phyloP scores from a whole-genome alignment of 2,888 invertebrate genomes.

The Tortrix viridana region DNA sequence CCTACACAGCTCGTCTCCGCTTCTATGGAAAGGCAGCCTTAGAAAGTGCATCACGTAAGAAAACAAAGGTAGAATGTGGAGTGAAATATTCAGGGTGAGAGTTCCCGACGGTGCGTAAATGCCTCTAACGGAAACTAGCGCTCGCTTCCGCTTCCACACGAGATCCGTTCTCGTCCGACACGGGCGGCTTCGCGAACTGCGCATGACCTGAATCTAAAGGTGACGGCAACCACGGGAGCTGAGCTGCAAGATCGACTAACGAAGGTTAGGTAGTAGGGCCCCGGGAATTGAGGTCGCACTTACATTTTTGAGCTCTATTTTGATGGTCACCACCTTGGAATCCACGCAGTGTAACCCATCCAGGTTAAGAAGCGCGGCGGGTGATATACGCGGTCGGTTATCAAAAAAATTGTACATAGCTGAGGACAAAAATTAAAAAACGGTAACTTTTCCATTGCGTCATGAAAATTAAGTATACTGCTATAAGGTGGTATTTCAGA shows the following conservation, averaged over 20 bases:
- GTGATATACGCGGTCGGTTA: too few relatives aligned
- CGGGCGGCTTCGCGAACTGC: not conserved
- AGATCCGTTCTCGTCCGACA: conserved; percentile 36
- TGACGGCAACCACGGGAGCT: not conserved
- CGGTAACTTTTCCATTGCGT: too few relatives aligned
- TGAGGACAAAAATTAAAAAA: too few relatives aligned
- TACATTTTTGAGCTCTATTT: conserved; percentile 9
- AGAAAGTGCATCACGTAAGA: conserved; percentile 39
- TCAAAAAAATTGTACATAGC: too few relatives aligned
- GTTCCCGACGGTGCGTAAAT: conserved; percentile 44
- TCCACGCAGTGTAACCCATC: too few relatives aligned
- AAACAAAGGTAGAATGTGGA: conserved; percentile 45
- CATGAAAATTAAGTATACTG: too few relatives aligned
- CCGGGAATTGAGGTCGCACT: conserved; percentile 13
- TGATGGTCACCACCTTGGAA: conserved; percentile 19
- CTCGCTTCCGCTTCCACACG: conserved; percentile 36
- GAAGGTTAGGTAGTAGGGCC: conserved; percentile 23
- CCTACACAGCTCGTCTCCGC: too few relatives aligned
- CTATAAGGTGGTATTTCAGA: too few relatives aligned
- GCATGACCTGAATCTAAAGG: conserved; percentile 31
- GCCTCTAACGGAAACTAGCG: conserved; percentile 35
- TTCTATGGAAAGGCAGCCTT: too few relatives aligned
- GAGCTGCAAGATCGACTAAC: conserved; percentile 26
- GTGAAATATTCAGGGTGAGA: conserved; percentile 51
- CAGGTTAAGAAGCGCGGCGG: too few relatives aligned